Evolutionary conservation across 1,140 invertebrate genomes (phyloP).

Genomic region (Drepana arcuata): DNA sequence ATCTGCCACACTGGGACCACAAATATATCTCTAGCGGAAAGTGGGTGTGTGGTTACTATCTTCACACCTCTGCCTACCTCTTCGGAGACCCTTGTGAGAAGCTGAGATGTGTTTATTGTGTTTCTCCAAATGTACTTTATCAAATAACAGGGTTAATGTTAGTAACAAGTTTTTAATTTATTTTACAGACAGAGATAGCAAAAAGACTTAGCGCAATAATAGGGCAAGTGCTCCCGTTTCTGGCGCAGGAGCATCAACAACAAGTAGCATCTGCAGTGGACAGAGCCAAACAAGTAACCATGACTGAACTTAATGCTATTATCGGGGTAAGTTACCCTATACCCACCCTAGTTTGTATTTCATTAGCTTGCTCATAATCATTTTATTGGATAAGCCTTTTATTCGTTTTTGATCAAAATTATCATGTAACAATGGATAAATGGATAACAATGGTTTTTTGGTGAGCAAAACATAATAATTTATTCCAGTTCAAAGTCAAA

Average conservation of each 20-base stretch:
- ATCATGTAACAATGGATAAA: neutral
- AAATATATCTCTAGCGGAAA: too few species aligned
- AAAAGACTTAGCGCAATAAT: conserved; percentile 94
- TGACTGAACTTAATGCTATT: conserved; percentile 92
- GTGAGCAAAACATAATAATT: neutral
- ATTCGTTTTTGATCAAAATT: neutral
- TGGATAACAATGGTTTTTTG: neutral
- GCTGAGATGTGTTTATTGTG: too few species aligned
- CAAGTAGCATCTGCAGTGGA: conserved; percentile 94
- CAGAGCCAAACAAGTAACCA: conserved; percentile 95
- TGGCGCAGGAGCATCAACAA: conserved; percentile 95
- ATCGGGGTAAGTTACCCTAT: conserved; percentile 85
- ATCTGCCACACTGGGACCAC: too few species aligned
- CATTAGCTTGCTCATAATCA: neutral
- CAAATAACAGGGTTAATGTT: too few species aligned
- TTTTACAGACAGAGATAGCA: conserved; percentile 91
- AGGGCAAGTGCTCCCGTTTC: conserved; percentile 90
- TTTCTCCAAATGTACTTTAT: too few species aligned
- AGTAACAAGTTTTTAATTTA: too few species aligned
- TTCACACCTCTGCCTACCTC: too few species aligned
- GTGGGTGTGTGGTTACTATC: too few species aligned
- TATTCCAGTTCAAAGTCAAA: neutral
- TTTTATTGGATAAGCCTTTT: neutral
- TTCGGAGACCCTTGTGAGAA: too few species aligned
- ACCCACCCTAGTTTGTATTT: too few species aligned